Conservation (phyloP, 2,888 invertebrate genomes). For the Brachyopa scutellaris region DNA sequence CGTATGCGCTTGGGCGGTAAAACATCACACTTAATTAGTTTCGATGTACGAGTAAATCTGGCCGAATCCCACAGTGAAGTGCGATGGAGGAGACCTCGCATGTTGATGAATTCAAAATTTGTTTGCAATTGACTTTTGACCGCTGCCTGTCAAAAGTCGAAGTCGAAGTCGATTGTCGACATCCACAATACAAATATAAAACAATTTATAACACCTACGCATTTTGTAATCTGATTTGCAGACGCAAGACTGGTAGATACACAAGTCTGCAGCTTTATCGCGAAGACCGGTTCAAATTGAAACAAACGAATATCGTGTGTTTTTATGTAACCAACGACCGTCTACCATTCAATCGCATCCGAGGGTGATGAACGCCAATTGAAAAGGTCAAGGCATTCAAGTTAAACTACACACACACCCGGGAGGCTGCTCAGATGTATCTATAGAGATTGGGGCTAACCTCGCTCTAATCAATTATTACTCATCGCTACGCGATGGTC, state of each 20-base stretch:
- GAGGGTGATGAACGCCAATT: conserved; percentile 68
- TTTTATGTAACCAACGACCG: conserved; percentile 26
- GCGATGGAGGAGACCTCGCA: conserved; percentile 25
- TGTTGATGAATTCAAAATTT: conserved; percentile 37
- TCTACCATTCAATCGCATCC: conserved; percentile 55
- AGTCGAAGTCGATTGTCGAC: too few species aligned
- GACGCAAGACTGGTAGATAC: conserved; percentile 45
- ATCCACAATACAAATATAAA: too few species aligned
- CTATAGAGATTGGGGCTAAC: conserved; percentile 19
- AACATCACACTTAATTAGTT: too few species aligned
- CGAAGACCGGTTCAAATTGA: conserved; percentile 46
- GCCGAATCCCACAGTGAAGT: too few species aligned
- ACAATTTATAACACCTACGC: conserved; percentile 70
- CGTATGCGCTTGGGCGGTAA: conserved; percentile 27
- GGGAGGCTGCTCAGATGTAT: conserved; percentile 21
- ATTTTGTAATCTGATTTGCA: conserved; percentile 61
- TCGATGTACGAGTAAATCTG: too few species aligned
- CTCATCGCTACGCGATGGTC: conserved; percentile 32
- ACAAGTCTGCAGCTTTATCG: conserved; percentile 30
- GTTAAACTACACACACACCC: conserved; percentile 39
- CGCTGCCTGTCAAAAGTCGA: conserved; percentile 46
- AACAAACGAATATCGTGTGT: not conserved
- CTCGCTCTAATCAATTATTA: conserved; percentile 55
- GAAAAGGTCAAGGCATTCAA: conserved; percentile 67
- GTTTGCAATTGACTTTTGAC: conserved; percentile 58